A percentile compares a stretch with the other conserved stretches of the same genome.
phyloP scores from a whole-genome alignment of 1,140 invertebrate genomes.

The Hirudo medicinalis region DNA sequence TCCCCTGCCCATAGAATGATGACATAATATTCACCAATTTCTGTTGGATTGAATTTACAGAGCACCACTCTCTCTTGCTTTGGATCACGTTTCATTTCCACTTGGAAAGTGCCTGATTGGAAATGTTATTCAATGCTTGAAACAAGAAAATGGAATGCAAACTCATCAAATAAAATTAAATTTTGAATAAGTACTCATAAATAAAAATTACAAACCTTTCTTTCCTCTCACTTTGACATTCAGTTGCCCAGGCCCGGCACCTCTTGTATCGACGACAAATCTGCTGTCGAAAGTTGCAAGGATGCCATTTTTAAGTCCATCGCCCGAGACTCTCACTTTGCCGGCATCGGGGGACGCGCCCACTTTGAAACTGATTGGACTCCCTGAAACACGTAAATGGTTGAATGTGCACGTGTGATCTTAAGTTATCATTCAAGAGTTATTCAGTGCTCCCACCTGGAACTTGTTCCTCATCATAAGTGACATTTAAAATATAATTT shows the following conservation, averaged over 20 bases:
- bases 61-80: slow-evolving; percentile 94
- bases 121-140: background rate
- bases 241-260: slow-evolving; percentile 65
- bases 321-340: slow-evolving; percentile 65
- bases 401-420: background rate
- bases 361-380: slow-evolving; percentile 76
- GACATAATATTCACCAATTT: slow-evolving; percentile 93
- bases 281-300: slow-evolving; percentile 85
- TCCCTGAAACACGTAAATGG: slow-evolving; percentile 45
- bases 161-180: background rate
- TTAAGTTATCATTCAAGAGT: background rate
- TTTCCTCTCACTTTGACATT: slow-evolving; percentile 92
- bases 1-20: slow-evolving; percentile 97
- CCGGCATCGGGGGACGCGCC: slow-evolving; percentile 89
- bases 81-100: slow-evolving; percentile 98
- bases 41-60: slow-evolving; percentile 89
- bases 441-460: slow-evolving; percentile 35
- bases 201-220: slow-evolving; percentile 52
- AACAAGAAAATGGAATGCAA: background rate
- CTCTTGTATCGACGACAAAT: slow-evolving; percentile 92
- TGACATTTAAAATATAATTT: slow-evolving; percentile 78
- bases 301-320: slow-evolving; percentile 89
- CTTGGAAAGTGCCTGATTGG: slow-evolving; percentile 71
- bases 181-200: background rate
- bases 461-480: slow-evolving; percentile 67